Percentiles rank a stretch among this genome's conserved stretches.
phyloP scores from a whole-genome alignment of 2,113 vertebrate species.

The Coptodon bakossiorum region DNA sequence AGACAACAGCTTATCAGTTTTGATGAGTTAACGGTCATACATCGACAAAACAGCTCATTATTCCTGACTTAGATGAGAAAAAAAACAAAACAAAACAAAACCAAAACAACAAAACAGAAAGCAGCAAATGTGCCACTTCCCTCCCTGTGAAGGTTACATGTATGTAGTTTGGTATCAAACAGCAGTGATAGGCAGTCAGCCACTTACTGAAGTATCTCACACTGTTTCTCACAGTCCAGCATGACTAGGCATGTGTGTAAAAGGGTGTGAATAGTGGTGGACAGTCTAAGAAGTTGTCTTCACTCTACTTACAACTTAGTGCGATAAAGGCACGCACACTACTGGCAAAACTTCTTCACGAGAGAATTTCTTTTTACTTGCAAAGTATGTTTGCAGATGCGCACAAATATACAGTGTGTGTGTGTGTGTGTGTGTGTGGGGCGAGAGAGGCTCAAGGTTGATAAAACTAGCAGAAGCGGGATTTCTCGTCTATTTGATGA shows the following conservation, averaged over 20 bases:
- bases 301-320: background rate
- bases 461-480: conserved; percentile 7
- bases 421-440: background rate
- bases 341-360: background rate
- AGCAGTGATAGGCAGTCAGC: conserved; percentile 4
- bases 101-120: background rate
- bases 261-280: background rate
- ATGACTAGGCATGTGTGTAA: background rate
- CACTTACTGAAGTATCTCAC: background rate
- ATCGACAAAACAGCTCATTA: background rate
- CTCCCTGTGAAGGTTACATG: background rate
- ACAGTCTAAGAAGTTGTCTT: background rate
- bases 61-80: background rate
- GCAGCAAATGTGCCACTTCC: background rate
- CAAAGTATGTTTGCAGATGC: background rate
- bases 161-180: conserved; percentile 26
- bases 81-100: background rate
- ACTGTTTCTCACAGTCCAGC: conserved; percentile 11
- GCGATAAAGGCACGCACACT: background rate
- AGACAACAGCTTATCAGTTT: background rate
- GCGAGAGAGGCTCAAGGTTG: conserved; percentile 15
- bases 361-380: background rate
- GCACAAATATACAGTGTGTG: background rate
- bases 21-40: background rate
- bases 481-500: conserved; percentile 73